These are phyloP conservation scores for Cecropterus lyciades DNA, from an alignment of 1,140 invertebrate species.

Conservation along the genomic window DNA sequence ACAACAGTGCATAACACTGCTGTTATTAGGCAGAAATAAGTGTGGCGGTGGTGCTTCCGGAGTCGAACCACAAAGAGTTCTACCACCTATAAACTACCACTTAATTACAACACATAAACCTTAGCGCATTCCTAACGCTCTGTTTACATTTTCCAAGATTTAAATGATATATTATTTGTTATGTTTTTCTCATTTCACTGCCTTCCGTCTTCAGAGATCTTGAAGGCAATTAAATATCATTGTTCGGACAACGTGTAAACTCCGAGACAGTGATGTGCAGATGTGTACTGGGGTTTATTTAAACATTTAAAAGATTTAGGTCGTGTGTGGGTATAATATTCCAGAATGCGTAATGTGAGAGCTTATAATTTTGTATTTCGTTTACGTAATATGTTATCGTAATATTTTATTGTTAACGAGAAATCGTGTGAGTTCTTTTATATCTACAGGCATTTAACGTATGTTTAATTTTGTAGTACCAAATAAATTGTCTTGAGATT, in stretches of 20 bases:
- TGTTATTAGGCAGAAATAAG: no score
- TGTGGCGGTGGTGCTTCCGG: no score
- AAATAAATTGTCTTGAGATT: no score
- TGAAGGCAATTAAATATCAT: slow-evolving; percentile 52
- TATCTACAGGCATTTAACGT: no score
- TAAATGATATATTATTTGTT: slow-evolving; percentile 39
- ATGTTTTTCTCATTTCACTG: slow-evolving; percentile 31
- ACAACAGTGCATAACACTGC: no score
- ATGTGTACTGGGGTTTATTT: slow-evolving; percentile 28
- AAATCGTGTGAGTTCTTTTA: background rate
- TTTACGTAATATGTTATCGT: background rate
- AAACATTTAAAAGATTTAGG: slow-evolving; percentile 35
- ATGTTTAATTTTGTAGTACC: no score
- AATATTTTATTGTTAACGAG: background rate
- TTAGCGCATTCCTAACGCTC: slow-evolving; percentile 21
- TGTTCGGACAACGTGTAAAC: slow-evolving; percentile 47
- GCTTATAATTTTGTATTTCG: background rate
- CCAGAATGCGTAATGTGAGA: slow-evolving; percentile 8
- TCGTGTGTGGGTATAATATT: slow-evolving; percentile 15
- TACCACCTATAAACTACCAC: no score
- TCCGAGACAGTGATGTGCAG: slow-evolving; percentile 43
- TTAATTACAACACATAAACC: no score
- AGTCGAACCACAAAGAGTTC: no score
- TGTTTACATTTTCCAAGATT: slow-evolving; percentile 37
- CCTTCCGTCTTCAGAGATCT: slow-evolving; percentile 34